phyloP scores from a whole-genome alignment of 2,797 vertebrate genomes.

The Spondyliosoma cantharus region DNA sequence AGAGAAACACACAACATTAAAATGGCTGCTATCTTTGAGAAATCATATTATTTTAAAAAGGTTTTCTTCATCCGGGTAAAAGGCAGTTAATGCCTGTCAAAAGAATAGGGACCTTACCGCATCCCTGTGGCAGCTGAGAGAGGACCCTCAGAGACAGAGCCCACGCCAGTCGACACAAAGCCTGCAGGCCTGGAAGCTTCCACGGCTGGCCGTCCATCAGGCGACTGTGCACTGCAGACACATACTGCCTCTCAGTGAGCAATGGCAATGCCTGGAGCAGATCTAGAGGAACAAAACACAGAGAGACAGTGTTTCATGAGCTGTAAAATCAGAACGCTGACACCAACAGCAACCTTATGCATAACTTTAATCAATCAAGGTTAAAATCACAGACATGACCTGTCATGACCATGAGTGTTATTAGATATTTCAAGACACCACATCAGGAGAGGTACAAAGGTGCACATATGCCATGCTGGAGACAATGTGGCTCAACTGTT shows the following conservation, averaged over 20 bases:
- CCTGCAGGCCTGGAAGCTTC: conserved; percentile 95
- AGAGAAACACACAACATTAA: neutral
- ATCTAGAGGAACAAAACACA: conserved; percentile 82
- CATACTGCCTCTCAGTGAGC: conserved; percentile 93
- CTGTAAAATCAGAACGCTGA: neutral
- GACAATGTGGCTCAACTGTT: too few species aligned
- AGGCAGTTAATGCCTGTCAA: neutral
- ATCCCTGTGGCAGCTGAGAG: conserved; percentile 94
- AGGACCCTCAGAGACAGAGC: conserved; percentile 92
- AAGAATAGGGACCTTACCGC: conserved; percentile 80
- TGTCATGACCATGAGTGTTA: too few species aligned
- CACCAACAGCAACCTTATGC: neutral
- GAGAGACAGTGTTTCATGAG: neutral
- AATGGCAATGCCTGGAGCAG: conserved; percentile 91
- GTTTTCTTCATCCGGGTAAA: neutral
- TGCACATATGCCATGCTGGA: too few species aligned
- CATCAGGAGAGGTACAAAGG: too few species aligned
- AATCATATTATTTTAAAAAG: neutral
- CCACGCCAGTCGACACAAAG: conserved; percentile 93
- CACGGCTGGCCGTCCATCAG: conserved; percentile 92
- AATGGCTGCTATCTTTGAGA: neutral
- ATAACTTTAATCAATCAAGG: neutral
- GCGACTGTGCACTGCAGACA: conserved; percentile 91
- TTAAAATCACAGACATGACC: neutral
- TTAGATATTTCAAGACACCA: too few species aligned